Percentiles rank a stretch among this genome's conserved stretches.
These are phyloP conservation scores for Procambarus virginalis DNA, from an alignment of 1,140 invertebrate species.

Conservation along the genomic window DNA sequence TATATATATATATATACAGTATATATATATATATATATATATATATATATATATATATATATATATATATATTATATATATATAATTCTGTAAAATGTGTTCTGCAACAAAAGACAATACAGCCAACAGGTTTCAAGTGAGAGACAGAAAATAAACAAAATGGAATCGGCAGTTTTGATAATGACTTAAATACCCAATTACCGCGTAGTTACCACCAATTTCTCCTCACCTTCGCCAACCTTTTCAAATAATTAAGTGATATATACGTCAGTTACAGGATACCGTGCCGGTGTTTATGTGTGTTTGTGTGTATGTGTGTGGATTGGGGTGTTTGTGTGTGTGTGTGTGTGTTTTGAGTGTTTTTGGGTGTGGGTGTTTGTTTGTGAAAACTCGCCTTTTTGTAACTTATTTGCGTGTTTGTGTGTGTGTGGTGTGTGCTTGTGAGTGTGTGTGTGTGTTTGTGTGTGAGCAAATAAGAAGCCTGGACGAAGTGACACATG, in stretches of 20 bases:
- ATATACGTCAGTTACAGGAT: not conserved
- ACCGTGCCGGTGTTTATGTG: not conserved
- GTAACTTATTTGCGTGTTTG: no score
- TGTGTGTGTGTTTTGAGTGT: not conserved
- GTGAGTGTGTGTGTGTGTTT: not conserved
- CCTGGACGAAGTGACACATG: no score
- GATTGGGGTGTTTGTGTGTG: not conserved
- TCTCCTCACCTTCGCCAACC: not conserved
- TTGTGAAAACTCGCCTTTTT: not conserved
- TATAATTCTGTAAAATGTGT: constrained; percentile 11
- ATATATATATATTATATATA: no score
- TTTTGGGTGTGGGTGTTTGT: not conserved
- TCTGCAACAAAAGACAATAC: no score
- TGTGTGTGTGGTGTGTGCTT: no score
- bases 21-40: no score
- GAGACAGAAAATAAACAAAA: not conserved
- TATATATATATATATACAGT: no score
- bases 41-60: no score
- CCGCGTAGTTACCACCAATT: not conserved
- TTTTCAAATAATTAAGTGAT: not conserved
- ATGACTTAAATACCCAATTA: not conserved
- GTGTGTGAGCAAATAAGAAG: not conserved
- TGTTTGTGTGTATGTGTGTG: not conserved
- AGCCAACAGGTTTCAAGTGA: no score
- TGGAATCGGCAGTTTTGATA: not conserved